Base-by-base conservation (phyloP, 2,797 vertebrate species). In the Salmo trutta region DNA sequence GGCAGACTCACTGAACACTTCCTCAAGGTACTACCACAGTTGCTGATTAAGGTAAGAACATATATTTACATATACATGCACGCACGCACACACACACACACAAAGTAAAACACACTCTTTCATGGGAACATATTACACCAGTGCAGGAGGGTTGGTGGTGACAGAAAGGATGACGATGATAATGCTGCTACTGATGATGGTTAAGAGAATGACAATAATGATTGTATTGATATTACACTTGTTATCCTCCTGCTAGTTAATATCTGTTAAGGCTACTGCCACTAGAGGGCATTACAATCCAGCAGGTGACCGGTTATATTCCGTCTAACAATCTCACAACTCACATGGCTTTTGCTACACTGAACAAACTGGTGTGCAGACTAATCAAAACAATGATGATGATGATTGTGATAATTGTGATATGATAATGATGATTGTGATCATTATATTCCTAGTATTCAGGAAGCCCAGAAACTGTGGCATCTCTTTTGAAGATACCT, bases 401-500 rank as follows among this genome's bases (percentile, higher is more conserved):
- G 66, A 17, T 15, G 15, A 3, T 29, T 36, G 33, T n/a, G 17
- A 31, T 33, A 16, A 33, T n/a, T 36, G 36, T 51, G 21, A 52
- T 51, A 6, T 16, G 69, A 47, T 70, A 16, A 51, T 51, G 21
- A 24, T 27, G 14, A 51, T 71, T n/a, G 16, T 75, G 67, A 62
- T 81, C 84, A 71, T 77, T n/a, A 77, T 70, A 90, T 76, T 79
- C 41, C 56, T 88, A 98, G 97, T 98, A 95, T 93, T 95, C 95
- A 74, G 78, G 88, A 74, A 92, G 94, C 83, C 80, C 84, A 77
- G 93, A 94, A 75, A 90, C 93, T 75, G 90, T 95, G 76, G 90
- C 93, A 76, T 95, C 91, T 69, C 92, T 98, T 81, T 91, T 97
- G 84, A 96, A 92, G 92, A 96, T 98, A 82, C 96, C 96, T 81